These are phyloP conservation scores for Paracentrotus lividus DNA, from an alignment of 53 echinoderm and acorn worm genomes.

Conservation along the genomic window DNA sequence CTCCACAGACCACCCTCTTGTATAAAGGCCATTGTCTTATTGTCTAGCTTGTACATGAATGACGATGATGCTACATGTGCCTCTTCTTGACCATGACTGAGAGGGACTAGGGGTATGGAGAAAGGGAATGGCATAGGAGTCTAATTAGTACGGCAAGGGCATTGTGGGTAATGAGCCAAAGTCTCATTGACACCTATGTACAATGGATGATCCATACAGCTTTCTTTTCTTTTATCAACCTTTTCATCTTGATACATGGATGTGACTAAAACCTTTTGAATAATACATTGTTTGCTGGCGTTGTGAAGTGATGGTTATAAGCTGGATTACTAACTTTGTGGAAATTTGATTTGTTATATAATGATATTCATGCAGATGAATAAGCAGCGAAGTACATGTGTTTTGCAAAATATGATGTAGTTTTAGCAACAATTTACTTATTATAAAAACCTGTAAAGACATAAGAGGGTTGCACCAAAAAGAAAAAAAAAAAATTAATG, in stretches of 20 bases:
- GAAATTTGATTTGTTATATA: no score
- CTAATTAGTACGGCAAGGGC: slow-evolving; percentile 61
- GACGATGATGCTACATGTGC: neutral
- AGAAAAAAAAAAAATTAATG: no score
- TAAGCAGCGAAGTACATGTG: no score
- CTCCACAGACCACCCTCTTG: neutral
- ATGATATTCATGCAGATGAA: no score
- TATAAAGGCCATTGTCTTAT: slow-evolving; percentile 22
- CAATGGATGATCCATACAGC: neutral
- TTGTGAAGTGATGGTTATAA: no score
- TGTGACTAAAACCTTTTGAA: no score
- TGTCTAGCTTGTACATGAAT: neutral
- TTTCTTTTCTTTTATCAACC: slow-evolving; percentile 1
- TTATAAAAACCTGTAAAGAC: no score
- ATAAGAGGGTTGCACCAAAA: no score
- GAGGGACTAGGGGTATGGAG: slow-evolving; percentile 37
- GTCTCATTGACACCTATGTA: slow-evolving; percentile 13
- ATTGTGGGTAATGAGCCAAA: slow-evolving; percentile 23
- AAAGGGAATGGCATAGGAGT: slow-evolving; percentile 51
- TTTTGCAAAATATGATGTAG: no score
- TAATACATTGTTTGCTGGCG: no score
- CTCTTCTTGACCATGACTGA: slow-evolving; percentile 55
- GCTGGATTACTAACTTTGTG: no score
- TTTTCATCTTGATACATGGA: neutral
- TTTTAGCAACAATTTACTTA: no score